Percentiles rank a stretch among this genome's conserved stretches.
phyloP scores from a whole-genome alignment of 1,140 invertebrate genomes.

The Euwallacea fornicatus region DNA sequence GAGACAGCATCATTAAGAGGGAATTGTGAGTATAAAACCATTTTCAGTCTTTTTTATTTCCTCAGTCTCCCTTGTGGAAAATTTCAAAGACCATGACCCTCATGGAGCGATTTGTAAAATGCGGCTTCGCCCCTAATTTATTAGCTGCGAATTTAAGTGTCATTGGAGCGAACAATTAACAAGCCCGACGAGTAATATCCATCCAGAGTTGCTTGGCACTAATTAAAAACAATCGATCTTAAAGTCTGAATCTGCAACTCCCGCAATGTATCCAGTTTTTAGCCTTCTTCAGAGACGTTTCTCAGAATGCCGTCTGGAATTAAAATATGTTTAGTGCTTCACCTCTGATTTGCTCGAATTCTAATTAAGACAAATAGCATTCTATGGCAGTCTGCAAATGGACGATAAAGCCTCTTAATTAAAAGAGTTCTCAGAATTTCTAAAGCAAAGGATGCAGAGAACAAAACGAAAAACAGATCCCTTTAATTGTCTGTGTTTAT shows the following conservation, averaged over 20 bases:
- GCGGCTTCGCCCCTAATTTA: conserved; percentile 22
- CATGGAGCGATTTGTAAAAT: conserved; percentile 16
- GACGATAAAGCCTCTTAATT: conserved; percentile 1
- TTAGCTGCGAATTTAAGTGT: conserved; percentile 32
- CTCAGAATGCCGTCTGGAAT: no score
- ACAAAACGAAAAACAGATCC: conserved; percentile 2
- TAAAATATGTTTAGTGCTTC: no score
- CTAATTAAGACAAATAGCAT: no score
- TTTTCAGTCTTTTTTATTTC: background rate
- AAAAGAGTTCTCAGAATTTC: conserved; percentile 4
- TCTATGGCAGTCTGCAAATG: background rate
- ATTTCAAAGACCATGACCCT: background rate
- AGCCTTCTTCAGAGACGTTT: no score
- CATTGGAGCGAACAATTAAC: conserved; percentile 31
- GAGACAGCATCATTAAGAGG: background rate
- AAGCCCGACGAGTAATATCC: conserved; percentile 26
- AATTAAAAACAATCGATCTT: conserved; percentile 33
- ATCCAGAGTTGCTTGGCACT: conserved; percentile 20
- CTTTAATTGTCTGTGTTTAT: conserved; percentile 5
- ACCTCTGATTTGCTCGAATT: no score
- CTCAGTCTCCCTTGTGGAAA: background rate
- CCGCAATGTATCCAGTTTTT: conserved; percentile 22
- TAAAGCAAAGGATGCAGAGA: background rate
- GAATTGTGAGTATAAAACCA: background rate
- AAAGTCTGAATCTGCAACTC: conserved; percentile 13